These are phyloP conservation scores for Bucorvus abyssinicus DNA, from an alignment of 2,797 vertebrate species.

Conservation along the genomic window DNA sequence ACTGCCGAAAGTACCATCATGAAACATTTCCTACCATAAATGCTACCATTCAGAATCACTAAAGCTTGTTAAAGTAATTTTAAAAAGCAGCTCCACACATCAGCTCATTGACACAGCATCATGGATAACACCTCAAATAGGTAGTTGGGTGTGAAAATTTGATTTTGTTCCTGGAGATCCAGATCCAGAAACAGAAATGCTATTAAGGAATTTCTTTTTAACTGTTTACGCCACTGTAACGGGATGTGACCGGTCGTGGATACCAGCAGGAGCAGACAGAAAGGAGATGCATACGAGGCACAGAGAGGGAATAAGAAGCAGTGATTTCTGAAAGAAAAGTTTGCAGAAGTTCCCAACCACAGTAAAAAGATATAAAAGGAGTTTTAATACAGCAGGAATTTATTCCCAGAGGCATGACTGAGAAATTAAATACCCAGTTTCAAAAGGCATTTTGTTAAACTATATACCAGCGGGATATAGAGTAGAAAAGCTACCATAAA, in stretches of 20 bases:
- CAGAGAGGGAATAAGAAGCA: neutral
- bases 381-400: neutral
- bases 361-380: conserved; percentile 21
- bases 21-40: conserved; percentile 12
- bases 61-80: conserved; percentile 9
- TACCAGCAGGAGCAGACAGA: neutral
- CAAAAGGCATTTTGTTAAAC: conserved; percentile 38
- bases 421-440: conserved; percentile 35
- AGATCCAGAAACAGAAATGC: neutral
- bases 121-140: neutral
- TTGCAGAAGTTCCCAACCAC: neutral
- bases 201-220: neutral
- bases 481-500: conserved; percentile 34
- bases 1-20: neutral
- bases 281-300: neutral
- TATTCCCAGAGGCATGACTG: neutral
- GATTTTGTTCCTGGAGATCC: neutral
- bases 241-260: neutral
- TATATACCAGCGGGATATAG: conserved; percentile 26
- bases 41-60: neutral
- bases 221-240: neutral
- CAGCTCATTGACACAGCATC: conserved; percentile 3
- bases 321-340: conserved; percentile 1
- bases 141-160: neutral
- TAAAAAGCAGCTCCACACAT: neutral